Evolutionary conservation across 2,113 vertebrate species (phyloP).

Genomic region (Heterocephalus glaber): DNA sequence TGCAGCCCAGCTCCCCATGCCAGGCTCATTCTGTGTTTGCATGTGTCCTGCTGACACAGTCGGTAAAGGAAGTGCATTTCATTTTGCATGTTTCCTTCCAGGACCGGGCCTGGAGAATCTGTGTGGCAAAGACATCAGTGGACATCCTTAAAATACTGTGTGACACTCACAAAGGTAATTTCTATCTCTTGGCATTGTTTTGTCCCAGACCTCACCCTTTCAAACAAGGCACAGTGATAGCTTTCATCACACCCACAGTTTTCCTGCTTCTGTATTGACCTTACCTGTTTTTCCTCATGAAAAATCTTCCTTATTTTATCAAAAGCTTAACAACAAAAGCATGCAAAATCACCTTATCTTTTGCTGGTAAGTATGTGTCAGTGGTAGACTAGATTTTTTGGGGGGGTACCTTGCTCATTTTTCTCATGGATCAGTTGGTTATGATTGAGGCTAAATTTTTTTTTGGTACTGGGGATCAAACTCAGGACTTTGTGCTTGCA

Average conservation of each 20-base stretch:
- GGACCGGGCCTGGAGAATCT: slow-evolving; percentile 88
- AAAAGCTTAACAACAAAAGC: neutral
- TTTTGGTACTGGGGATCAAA: too few relatives aligned
- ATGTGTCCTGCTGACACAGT: neutral
- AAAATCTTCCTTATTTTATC: neutral
- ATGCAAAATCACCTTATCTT: neutral
- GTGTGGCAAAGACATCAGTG: slow-evolving; percentile 88
- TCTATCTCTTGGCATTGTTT: neutral
- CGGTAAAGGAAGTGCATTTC: neutral
- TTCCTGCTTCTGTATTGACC: neutral
- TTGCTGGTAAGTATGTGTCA: neutral
- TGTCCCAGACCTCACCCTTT: neutral
- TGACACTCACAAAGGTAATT: slow-evolving; percentile 89
- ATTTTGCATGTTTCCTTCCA: slow-evolving; percentile 76
- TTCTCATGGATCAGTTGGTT: neutral
- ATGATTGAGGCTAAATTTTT: neutral
- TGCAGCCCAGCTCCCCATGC: neutral
- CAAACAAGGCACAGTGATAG: too few relatives aligned
- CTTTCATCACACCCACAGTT: neutral
- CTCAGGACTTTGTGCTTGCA: too few relatives aligned
- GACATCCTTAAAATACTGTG: slow-evolving; percentile 90
- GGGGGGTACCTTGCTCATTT: neutral
- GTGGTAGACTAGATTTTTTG: neutral
- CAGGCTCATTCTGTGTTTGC: neutral
- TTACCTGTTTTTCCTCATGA: neutral